These are phyloP conservation scores for Nesospiza acunhae DNA, from an alignment of 2,113 vertebrate genomes.

Conservation along the genomic window DNA sequence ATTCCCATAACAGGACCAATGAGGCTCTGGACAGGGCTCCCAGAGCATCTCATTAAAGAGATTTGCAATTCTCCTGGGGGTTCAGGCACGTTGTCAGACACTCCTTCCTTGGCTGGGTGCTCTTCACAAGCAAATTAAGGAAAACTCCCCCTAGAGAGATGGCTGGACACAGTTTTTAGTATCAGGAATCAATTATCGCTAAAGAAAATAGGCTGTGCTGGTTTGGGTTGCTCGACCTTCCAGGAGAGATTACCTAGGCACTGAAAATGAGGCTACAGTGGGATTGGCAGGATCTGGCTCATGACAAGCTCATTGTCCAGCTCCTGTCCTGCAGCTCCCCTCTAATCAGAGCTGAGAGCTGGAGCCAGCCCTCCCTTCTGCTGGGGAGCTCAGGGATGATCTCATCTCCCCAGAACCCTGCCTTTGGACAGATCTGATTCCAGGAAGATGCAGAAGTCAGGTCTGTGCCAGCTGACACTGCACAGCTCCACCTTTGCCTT, in stretches of 20 bases:
- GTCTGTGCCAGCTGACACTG: not conserved
- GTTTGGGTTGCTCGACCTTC: not conserved
- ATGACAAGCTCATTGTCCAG: not conserved
- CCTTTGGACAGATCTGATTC: not conserved
- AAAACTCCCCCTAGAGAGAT: not conserved
- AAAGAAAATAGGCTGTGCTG: not conserved
- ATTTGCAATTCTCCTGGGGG: not conserved
- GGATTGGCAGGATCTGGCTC: not conserved
- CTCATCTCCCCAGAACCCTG: not conserved
- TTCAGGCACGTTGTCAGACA: not conserved
- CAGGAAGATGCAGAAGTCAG: not conserved
- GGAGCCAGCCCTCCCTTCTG: not conserved
- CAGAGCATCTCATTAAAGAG: not conserved
- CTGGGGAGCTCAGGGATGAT: not conserved
- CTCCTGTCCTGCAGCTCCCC: not conserved
- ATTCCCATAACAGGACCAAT: not conserved
- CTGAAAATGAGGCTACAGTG: not conserved
- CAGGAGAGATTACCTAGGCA: not conserved
- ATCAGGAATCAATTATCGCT: not conserved
- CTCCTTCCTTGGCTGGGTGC: not conserved
- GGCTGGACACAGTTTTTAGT: not conserved
- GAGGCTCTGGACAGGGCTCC: not conserved
- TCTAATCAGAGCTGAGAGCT: not conserved
- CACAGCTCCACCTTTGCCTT: not conserved
- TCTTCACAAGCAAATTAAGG: not conserved